Evolutionary conservation across 2,113 vertebrate species (phyloP).

Genomic region (Propithecus coquereli): DNA sequence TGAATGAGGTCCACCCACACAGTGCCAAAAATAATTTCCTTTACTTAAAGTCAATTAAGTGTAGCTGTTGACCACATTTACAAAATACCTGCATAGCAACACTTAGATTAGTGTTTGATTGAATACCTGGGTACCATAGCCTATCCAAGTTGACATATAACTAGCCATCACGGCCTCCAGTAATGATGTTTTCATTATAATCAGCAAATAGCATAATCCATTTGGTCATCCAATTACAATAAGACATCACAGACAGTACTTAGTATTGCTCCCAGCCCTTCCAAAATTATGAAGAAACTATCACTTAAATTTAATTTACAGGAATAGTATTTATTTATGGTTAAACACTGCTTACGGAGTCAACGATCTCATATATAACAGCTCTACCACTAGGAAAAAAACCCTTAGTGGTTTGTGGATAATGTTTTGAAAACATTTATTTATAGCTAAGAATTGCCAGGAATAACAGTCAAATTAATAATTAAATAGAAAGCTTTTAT

Average conservation of each 20-base stretch:
- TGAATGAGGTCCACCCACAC: neutral
- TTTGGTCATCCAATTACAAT: neutral
- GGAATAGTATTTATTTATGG: constrained; percentile 11
- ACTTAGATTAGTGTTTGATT: neutral
- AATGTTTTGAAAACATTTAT: constrained; percentile 74
- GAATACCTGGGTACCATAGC: neutral
- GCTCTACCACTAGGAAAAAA: constrained; percentile 7
- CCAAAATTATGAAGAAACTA: constrained; percentile 21
- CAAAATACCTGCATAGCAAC: neutral
- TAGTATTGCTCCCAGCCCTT: neutral
- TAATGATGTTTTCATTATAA: neutral
- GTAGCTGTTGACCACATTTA: neutral
- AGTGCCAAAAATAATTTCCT: neutral
- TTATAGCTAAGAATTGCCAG: constrained; percentile 81
- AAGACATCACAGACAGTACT: neutral
- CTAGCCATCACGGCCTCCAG: neutral
- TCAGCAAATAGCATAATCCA: neutral
- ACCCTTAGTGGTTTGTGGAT: constrained; percentile 24
- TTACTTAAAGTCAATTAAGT: constrained; percentile 13
- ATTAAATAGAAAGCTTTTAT: constrained; percentile 83
- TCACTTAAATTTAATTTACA: constrained; percentile 31
- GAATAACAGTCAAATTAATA: constrained; percentile 85
- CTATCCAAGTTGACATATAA: neutral
- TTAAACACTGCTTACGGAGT: constrained; percentile 36
- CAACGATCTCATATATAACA: constrained; percentile 34